Percentiles rank a stretch among this genome's conserved stretches.
Conservation (phyloP, 2,888 invertebrate species). For the Drosophila affinis region DNA sequence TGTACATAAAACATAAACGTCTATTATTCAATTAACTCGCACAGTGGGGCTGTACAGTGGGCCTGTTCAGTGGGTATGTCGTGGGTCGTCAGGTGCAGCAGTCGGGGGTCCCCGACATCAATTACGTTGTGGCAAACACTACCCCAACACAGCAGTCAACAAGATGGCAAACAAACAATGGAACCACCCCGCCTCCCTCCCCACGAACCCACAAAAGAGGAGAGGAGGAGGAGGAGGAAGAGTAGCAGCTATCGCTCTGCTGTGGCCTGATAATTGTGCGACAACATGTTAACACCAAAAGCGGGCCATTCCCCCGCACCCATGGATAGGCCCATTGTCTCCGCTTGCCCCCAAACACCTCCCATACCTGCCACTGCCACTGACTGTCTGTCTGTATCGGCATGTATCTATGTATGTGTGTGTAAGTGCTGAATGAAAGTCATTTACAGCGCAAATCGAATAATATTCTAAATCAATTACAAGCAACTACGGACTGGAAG, state of each 20-base stretch:
- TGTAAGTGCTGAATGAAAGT: constrained; percentile 58
- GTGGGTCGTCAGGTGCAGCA: constrained; percentile 29
- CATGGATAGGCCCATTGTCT: constrained; percentile 12
- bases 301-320: constrained; percentile 44
- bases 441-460: constrained; percentile 75
- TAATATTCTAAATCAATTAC: constrained; percentile 75
- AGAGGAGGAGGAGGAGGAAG: background rate
- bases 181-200: background rate
- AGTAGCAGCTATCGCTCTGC: constrained; percentile 39
- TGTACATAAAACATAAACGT: constrained; percentile 70
- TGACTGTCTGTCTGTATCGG: constrained; percentile 21
- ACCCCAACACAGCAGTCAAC: constrained; percentile 29
- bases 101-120: constrained; percentile 55
- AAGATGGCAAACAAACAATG: constrained; percentile 47
- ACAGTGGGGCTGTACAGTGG: constrained; percentile 49
- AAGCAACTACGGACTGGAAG: constrained; percentile 52
- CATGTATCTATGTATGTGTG: constrained; percentile 7
- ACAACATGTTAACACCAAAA: constrained; percentile 73
- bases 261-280: constrained; percentile 71
- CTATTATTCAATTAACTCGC: constrained; percentile 74
- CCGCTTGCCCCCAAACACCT: constrained; percentile 1
- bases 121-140: constrained; percentile 66
- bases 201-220: background rate
- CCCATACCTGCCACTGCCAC: constrained; percentile 1
- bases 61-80: constrained; percentile 13